These are phyloP conservation scores for Sebastes melanostomus DNA, from an alignment of 2,797 vertebrate species.

Conservation along the genomic window DNA sequence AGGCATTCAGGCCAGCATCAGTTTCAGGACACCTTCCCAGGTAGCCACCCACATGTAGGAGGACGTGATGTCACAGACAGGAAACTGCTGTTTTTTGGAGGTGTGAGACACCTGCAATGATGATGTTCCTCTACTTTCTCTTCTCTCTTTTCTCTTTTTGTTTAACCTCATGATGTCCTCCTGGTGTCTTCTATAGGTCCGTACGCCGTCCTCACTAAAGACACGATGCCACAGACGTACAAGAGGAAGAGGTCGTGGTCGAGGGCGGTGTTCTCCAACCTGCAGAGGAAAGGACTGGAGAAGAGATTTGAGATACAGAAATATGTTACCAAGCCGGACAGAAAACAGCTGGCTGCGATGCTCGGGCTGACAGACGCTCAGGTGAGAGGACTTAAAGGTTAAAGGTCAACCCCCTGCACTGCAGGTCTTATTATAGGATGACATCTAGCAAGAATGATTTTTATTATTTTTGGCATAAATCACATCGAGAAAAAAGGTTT, in stretches of 20 bases:
- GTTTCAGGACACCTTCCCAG: conserved; percentile 99
- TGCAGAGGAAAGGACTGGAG: conserved; percentile 97
- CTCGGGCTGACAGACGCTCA: conserved; percentile 97
- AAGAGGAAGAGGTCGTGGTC: conserved; percentile 99
- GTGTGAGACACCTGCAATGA: conserved; percentile 31
- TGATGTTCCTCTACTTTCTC: background rate
- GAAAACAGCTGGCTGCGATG: conserved; percentile 98
- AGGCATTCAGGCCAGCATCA: conserved; percentile 97
- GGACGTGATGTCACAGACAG: conserved; percentile 21
- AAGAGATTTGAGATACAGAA: conserved; percentile 99
- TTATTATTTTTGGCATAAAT: background rate
- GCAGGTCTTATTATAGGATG: background rate
- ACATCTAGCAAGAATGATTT: background rate
- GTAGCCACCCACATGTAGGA: conserved; percentile 77
- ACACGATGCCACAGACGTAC: conserved; percentile 98
- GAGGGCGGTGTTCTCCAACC: conserved; percentile 96
- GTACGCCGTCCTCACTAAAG: conserved; percentile 96
- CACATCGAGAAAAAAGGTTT: background rate
- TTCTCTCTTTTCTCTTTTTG: background rate
- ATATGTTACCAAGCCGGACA: conserved; percentile 98
- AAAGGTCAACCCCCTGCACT: background rate
- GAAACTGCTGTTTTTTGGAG: background rate
- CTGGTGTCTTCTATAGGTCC: conserved; percentile 83
- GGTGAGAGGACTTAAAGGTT: conserved; percentile 76
- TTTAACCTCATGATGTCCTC: conserved; percentile 7